Conservation (phyloP, 2,888 invertebrate genomes). For the Galeruca laticollis region DNA sequence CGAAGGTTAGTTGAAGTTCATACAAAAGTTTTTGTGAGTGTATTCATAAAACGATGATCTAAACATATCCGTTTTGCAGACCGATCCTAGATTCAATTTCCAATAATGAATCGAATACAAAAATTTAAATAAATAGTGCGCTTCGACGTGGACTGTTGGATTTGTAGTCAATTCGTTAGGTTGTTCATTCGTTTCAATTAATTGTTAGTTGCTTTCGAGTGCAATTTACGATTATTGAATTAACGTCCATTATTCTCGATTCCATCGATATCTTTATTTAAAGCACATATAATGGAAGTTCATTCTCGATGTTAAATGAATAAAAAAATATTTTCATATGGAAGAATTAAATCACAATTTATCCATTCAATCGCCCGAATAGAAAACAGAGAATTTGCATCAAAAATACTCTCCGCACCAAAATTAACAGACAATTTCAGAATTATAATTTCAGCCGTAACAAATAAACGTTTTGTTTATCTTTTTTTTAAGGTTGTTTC, state of each 20-base stretch:
- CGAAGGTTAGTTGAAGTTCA: slow-evolving; percentile 63
- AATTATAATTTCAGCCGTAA: no score
- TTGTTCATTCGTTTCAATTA: slow-evolving; percentile 45
- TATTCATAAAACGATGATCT: slow-evolving; percentile 58
- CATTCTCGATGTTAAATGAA: not conserved
- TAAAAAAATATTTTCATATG: slow-evolving; percentile 11
- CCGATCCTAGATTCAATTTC: slow-evolving; percentile 57
- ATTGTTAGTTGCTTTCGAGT: slow-evolving; percentile 29
- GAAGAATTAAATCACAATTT: not conserved
- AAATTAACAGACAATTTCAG: no score
- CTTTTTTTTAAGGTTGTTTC: no score
- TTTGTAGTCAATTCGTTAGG: slow-evolving; percentile 47
- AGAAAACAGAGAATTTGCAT: not conserved
- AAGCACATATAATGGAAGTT: slow-evolving; percentile 50
- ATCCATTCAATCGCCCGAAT: not conserved
- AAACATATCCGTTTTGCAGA: slow-evolving; percentile 60
- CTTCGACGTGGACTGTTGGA: slow-evolving; percentile 57
- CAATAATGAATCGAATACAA: slow-evolving; percentile 51
- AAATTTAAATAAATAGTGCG: slow-evolving; percentile 56
- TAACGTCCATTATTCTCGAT: slow-evolving; percentile 22
- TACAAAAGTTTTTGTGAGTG: slow-evolving; percentile 57
- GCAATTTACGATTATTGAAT: slow-evolving; percentile 35
- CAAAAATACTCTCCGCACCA: no score
- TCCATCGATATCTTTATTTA: slow-evolving; percentile 29
- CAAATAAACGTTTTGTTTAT: no score